Percentiles rank a stretch among this genome's conserved stretches.
phyloP scores from a whole-genome alignment of 2,888 invertebrate species.

The Protodeltote pygarga region DNA sequence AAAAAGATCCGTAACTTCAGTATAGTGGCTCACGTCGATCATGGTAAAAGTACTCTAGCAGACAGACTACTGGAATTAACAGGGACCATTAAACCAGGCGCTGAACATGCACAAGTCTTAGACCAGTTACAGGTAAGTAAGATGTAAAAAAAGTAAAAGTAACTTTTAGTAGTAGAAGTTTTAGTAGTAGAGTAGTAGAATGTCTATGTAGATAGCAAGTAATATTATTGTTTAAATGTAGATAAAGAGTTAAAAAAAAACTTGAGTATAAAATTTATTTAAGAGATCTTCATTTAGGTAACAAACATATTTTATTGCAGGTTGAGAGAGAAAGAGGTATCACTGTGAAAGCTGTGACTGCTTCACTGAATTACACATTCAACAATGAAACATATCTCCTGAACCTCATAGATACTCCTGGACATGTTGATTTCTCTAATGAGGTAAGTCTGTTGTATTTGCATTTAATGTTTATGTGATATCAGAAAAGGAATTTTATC shows the following conservation, averaged over 20 bases:
- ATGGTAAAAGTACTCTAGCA: constrained; percentile 99
- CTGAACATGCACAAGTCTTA: constrained; percentile 90
- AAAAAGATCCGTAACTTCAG: constrained; percentile 95
- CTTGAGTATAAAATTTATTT: too few relatives aligned
- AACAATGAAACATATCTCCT: constrained; percentile 91
- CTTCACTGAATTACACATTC: constrained; percentile 93
- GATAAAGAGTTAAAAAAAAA: too few relatives aligned
- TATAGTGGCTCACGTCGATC: constrained; percentile 99
- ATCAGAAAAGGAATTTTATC: too few relatives aligned
- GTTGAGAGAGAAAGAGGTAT: constrained; percentile 99
- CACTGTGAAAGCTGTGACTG: constrained; percentile 99
- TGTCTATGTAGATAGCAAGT: too few relatives aligned
- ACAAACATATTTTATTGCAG: constrained; percentile 69
- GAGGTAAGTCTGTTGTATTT: constrained; percentile 88
- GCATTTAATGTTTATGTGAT: neutral
- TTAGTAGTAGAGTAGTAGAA: too few relatives aligned
- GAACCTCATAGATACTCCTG: constrained; percentile 99
- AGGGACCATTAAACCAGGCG: constrained; percentile 90
- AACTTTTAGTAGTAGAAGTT: too few relatives aligned
- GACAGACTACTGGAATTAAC: constrained; percentile 97
- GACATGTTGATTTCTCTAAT: constrained; percentile 99
- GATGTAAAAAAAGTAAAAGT: neutral
- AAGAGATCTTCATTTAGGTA: too few relatives aligned
- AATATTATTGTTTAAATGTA: too few relatives aligned
- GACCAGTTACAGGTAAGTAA: constrained; percentile 90